phyloP scores from a whole-genome alignment of 2,113 vertebrate genomes.

The Sinocyclocheilus anshuiensis region DNA sequence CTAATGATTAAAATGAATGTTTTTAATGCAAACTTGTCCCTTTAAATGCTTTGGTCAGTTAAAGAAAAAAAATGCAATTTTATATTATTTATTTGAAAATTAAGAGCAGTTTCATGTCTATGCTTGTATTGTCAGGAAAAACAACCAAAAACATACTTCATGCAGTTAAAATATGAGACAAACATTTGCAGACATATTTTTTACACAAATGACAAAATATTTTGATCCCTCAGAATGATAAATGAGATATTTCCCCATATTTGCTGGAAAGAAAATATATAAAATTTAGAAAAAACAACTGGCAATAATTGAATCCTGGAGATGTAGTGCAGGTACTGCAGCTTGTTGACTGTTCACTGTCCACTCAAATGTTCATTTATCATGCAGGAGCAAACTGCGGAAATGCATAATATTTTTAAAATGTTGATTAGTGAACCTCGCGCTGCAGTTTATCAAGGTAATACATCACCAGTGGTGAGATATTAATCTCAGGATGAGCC shows the following conservation, averaged over 20 bases:
- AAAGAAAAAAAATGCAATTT: background rate
- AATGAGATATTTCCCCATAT: background rate
- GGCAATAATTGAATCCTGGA: conserved; percentile 25
- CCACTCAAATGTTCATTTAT: conserved; percentile 36
- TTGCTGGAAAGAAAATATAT: background rate
- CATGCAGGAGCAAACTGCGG: conserved; percentile 10
- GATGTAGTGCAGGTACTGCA: conserved; percentile 18
- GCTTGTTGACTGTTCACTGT: conserved; percentile 29
- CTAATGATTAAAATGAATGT: too few relatives aligned
- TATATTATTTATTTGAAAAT: background rate
- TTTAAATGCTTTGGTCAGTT: too few relatives aligned
- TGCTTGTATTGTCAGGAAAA: background rate
- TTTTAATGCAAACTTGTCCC: too few relatives aligned
- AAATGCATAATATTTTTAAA: conserved; percentile 53
- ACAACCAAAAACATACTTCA: background rate
- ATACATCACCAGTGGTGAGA: conserved; percentile 46
- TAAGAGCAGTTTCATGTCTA: background rate
- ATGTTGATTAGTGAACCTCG: conserved; percentile 53
- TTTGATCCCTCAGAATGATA: conserved; percentile 6
- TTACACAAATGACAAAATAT: conserved; percentile 5
- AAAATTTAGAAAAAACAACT: background rate
- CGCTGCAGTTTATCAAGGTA: conserved; percentile 54
- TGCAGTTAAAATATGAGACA: background rate
- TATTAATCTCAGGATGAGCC: conserved; percentile 54
- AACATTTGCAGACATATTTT: background rate